phyloP scores from a whole-genome alignment of 2,888 invertebrate species.

The Neuroscelio doddi region DNA sequence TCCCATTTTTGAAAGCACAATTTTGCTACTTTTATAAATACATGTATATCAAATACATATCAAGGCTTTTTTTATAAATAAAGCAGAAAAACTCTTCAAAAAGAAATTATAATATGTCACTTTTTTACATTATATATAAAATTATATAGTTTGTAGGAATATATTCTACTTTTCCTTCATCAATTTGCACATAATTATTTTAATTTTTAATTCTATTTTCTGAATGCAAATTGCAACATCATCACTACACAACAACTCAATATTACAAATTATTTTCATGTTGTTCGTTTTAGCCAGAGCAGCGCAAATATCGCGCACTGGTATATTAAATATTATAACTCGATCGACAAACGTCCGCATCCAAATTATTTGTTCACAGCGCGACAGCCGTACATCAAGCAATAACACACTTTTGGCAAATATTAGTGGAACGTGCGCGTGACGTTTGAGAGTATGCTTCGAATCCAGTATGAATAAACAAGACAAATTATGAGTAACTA shows the following conservation, averaged over 20 bases:
- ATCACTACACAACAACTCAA: constrained; percentile 10
- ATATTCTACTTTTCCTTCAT: no score
- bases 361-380: constrained; percentile 40
- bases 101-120: no score
- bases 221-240: constrained; percentile 6
- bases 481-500: constrained; percentile 44
- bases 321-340: constrained; percentile 53
- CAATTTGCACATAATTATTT: no score
- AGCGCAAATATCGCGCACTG: constrained; percentile 26
- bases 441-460: constrained; percentile 46
- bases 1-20: no score
- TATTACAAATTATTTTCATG: constrained; percentile 18
- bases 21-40: no score
- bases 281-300: constrained; percentile 29
- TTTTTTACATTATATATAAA: no score
- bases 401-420: constrained; percentile 62
- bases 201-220: no score
- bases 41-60: no score
- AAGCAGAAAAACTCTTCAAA: no score
- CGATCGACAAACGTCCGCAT: constrained; percentile 45
- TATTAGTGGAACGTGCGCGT: constrained; percentile 67
- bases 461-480: constrained; percentile 48
- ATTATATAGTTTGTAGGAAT: no score
- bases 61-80: no score
- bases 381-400: constrained; percentile 42